Percentiles rank a stretch among this genome's conserved stretches.
Conservation (phyloP, 2,797 vertebrate genomes). For the Pangasius krempfi region DNA sequence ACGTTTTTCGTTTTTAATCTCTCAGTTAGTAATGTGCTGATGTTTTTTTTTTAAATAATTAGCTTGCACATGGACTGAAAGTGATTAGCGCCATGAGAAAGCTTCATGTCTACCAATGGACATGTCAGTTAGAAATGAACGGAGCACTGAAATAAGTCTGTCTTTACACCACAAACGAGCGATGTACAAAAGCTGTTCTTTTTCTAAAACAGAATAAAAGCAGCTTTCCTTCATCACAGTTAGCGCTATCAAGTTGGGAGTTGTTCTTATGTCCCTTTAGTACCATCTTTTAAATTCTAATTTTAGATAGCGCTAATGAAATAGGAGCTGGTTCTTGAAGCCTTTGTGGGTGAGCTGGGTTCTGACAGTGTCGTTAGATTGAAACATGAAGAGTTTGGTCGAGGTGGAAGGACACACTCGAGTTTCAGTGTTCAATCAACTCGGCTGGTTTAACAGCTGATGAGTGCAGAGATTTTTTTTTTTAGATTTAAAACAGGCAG, state of each 20-base stretch:
- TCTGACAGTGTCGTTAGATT: background rate
- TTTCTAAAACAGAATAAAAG: background rate
- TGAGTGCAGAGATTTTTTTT: constrained; percentile 60
- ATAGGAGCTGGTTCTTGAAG: background rate
- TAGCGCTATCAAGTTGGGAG: background rate
- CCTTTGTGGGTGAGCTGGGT: background rate
- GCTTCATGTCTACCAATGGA: background rate
- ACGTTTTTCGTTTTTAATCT: background rate
- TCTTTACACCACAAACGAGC: background rate
- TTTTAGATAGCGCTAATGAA: constrained; percentile 28
- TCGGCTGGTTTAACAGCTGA: constrained; percentile 61
- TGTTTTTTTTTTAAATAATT: background rate
- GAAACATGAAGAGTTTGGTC: background rate
- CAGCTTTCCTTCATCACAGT: background rate
- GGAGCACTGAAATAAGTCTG: background rate
- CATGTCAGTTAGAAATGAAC: background rate
- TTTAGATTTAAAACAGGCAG: no score
- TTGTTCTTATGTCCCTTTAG: background rate
- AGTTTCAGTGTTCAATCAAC: constrained; percentile 67
- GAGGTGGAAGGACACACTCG: constrained; percentile 57
- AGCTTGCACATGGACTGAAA: background rate
- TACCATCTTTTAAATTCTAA: constrained; percentile 16
- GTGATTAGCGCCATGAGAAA: background rate
- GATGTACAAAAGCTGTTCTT: background rate
- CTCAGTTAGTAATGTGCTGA: constrained; percentile 2